These are phyloP conservation scores for Jaculus jaculus DNA, from an alignment of 2,113 vertebrate genomes.

Conservation along the genomic window DNA sequence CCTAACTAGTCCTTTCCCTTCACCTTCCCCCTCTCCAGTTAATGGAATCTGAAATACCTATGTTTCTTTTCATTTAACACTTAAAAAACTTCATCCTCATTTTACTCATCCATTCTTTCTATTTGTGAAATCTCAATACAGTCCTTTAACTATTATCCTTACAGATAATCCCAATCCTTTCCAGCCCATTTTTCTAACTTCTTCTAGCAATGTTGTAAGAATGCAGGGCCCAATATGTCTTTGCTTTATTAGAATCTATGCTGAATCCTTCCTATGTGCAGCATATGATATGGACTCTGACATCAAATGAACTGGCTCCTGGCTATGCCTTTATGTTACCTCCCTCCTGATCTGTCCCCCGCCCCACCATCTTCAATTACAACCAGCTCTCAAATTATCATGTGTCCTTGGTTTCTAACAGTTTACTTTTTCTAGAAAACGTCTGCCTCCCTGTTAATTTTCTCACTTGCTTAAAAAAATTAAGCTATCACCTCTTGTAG, in stretches of 20 bases:
- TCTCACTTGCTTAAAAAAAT: background rate
- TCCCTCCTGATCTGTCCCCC: background rate
- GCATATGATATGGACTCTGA: background rate
- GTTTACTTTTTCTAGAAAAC: background rate
- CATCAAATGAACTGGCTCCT: too few species aligned
- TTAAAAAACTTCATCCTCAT: background rate
- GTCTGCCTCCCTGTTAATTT: background rate
- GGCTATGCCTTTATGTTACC: background rate
- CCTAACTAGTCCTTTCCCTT: background rate
- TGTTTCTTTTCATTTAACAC: background rate
- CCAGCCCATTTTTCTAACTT: background rate
- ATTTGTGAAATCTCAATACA: background rate
- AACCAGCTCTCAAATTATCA: background rate
- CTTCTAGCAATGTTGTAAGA: background rate
- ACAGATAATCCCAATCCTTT: background rate
- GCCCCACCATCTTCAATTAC: background rate
- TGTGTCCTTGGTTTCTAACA: background rate
- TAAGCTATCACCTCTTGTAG: background rate
- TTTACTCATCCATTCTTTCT: background rate
- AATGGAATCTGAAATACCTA: background rate
- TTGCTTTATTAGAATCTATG: background rate
- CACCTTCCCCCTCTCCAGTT: background rate
- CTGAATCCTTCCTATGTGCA: background rate
- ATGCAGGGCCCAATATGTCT: background rate
- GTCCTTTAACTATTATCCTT: background rate